Evolutionary conservation across 2,113 vertebrate genomes (phyloP).

Genomic region (Polyodon spathula): DNA sequence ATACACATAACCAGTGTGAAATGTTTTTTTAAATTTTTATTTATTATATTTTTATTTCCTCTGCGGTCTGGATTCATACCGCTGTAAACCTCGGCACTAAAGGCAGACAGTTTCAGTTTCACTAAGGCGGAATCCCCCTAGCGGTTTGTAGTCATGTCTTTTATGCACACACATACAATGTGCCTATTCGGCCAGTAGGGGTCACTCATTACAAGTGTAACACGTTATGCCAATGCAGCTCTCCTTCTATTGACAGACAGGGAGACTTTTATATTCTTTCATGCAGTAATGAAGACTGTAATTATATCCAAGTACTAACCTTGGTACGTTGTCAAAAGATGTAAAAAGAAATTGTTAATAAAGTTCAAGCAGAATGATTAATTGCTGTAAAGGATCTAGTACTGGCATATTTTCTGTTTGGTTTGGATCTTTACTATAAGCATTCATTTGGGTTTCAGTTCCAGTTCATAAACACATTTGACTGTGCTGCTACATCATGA

Average conservation of each 20-base stretch:
- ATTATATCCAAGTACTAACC: constrained; percentile 19
- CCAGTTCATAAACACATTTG: constrained; percentile 13
- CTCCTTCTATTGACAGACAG: background rate
- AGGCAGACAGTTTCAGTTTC: no score
- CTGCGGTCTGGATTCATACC: no score
- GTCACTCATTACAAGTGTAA: no score
- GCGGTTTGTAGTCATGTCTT: no score
- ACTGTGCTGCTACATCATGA: background rate
- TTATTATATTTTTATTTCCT: no score
- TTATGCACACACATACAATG: no score
- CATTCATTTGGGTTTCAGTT: constrained; percentile 37
- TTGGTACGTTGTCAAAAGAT: constrained; percentile 24
- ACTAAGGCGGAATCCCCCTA: no score
- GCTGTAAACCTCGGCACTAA: no score
- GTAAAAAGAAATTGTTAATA: constrained; percentile 30
- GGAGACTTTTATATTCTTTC: constrained; percentile 16
- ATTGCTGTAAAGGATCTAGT: constrained; percentile 26
- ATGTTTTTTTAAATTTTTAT: no score
- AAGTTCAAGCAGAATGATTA: constrained; percentile 30
- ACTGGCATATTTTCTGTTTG: constrained; percentile 47
- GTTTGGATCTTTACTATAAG: constrained; percentile 36
- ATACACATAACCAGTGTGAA: no score
- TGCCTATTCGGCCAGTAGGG: no score
- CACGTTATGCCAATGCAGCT: no score
- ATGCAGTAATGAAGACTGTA: constrained; percentile 13